phyloP scores from a whole-genome alignment of 2,797 vertebrate species.

The Helostoma temminkii region DNA sequence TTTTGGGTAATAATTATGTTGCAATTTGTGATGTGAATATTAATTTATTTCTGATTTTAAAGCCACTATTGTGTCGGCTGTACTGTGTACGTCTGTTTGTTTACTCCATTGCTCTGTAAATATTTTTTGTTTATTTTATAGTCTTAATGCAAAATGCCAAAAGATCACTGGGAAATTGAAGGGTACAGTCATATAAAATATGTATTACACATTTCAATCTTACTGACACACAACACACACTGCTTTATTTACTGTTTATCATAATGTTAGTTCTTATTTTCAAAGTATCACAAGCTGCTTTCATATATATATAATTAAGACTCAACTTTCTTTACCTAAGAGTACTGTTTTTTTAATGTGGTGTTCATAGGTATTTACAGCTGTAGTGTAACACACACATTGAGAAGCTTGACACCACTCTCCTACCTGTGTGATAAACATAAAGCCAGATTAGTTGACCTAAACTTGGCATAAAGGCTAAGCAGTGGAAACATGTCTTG shows the following conservation, averaged over 20 bases:
- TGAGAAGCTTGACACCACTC: neutral
- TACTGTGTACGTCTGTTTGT: slow-evolving; percentile 43
- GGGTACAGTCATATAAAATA: neutral
- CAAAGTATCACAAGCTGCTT: neutral
- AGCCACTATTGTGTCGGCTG: slow-evolving; percentile 25
- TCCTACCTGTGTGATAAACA: neutral
- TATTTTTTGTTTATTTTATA: slow-evolving; percentile 25
- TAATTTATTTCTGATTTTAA: slow-evolving; percentile 33
- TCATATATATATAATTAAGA: too few relatives aligned
- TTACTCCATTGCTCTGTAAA: slow-evolving; percentile 55
- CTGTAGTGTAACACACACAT: neutral
- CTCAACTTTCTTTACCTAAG: neutral
- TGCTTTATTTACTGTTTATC: slow-evolving; percentile 3
- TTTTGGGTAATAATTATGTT: slow-evolving; percentile 8
- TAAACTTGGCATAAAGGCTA: neutral
- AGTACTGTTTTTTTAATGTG: slow-evolving; percentile 8
- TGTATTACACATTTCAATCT: neutral
- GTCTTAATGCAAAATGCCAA: neutral
- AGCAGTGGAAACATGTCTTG: neutral
- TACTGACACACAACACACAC: neutral
- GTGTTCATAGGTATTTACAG: neutral
- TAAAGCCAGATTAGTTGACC: neutral
- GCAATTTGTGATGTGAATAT: slow-evolving; percentile 20
- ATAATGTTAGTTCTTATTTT: neutral
- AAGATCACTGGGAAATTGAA: neutral